These are phyloP conservation scores for Phrynocephalus vlangalii DNA, from an alignment of 2,797 vertebrate genomes.

Conservation along the genomic window DNA sequence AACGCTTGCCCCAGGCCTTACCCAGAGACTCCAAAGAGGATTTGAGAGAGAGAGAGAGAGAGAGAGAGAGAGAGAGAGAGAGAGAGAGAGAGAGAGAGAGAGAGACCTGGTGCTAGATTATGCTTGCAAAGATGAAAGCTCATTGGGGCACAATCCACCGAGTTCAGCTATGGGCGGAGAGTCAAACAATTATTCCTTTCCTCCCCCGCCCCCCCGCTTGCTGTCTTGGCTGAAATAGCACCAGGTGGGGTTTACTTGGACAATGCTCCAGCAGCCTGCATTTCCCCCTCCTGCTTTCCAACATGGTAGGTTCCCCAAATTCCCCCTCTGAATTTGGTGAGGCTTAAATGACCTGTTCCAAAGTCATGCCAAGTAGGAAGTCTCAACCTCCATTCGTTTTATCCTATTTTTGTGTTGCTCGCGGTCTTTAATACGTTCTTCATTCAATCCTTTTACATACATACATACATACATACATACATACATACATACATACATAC, in stretches of 20 bases:
- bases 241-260: not conserved
- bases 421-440: no score
- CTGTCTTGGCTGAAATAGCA: not conserved
- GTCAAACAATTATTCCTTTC: constrained; percentile 6
- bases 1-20: constrained; percentile 64
- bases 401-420: no score
- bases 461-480: no score
- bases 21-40: constrained; percentile 65
- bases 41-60: not conserved
- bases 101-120: constrained; percentile 58
- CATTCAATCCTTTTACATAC: no score
- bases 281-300: not conserved
- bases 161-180: not conserved
- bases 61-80: no score
- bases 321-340: not conserved
- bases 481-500: no score
- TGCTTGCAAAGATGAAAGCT: constrained; percentile 55
- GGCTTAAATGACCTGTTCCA: not conserved
- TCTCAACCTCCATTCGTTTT: not conserved
- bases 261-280: not conserved
- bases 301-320: not conserved
- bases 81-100: not conserved
- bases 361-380: not conserved
- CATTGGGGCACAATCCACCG: constrained; percentile 35
- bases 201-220: not conserved